A percentile compares a stretch with the other conserved stretches of the same genome.
phyloP scores from a whole-genome alignment of 2,797 vertebrate species.

The Prunella strophiata region DNA sequence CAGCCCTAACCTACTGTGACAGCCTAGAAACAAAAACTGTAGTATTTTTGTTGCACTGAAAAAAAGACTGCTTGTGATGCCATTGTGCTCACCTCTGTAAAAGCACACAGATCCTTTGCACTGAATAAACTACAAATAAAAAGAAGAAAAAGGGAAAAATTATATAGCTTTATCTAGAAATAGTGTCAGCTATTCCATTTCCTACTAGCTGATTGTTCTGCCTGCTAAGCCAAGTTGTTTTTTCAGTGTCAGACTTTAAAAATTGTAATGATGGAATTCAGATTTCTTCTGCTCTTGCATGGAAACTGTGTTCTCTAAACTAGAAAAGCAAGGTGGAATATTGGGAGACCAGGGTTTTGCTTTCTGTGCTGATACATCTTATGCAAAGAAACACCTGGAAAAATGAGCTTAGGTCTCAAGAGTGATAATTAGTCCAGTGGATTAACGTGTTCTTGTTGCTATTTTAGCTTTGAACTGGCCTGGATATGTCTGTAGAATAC shows the following conservation, averaged over 20 bases:
- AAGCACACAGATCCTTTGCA: neutral
- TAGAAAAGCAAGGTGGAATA: neutral
- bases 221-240: neutral
- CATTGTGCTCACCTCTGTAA: neutral
- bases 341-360: neutral
- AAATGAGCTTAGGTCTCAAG: neutral
- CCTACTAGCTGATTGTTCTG: neutral
- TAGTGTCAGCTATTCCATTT: neutral
- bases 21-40: neutral
- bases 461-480: conserved; percentile 39
- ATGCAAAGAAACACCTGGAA: neutral
- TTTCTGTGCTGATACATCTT: neutral
- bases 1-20: neutral
- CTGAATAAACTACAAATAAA: neutral
- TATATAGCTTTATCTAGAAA: neutral
- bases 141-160: neutral
- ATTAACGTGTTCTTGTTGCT: conserved; percentile 24
- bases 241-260: neutral
- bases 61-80: neutral
- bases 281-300: neutral
- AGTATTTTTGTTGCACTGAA: neutral
- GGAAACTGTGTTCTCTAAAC: neutral
- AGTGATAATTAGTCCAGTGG: conserved; percentile 31
- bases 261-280: neutral
- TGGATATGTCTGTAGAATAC: neutral